Base-by-base conservation (phyloP, 1,140 invertebrate species). In the Drosophila gunungcola region DNA sequence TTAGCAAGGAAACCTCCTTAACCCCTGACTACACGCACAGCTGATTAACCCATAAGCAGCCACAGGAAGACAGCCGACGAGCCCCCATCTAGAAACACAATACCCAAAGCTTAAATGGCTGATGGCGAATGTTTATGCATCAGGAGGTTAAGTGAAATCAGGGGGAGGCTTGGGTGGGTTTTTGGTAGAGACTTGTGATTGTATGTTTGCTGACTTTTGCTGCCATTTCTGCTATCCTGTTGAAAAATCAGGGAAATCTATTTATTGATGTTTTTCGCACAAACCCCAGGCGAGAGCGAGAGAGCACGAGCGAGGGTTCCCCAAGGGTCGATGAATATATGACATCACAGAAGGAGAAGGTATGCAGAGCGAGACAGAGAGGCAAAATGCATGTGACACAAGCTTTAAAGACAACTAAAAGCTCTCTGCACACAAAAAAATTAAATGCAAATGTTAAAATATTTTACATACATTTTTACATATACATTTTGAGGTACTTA, bases 201-300 rank as follows among this genome's bases (percentile, higher is more conserved):
- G 60, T 62, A 36, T 69, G 25, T 45, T 60, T 41, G 34, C 29
- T 43, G 42, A 32, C 32, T 21, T 41, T 13, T 39, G 64, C 38
- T 51, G 49, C 27, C 25, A 7, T 61, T 91, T 61, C 89, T 91
- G 89, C 76, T 86, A 83, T 91, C 89, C 89, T 91, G 89, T 91
- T 91, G 78, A 89, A 91, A 91, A 91, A 91, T 90, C 89, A 91
- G 89, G 89, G 84, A 91, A 91, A 91, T 91, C 89, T 91, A 91
- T 91, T 91, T 91, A 91, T 91, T 86, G 89, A 91, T 83, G 85
- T 91, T 91, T 91, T 91, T 81, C 80, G 67, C 61, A 43, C 56
- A 58, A 25, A 46, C 12, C 38, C 48, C 45, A 6, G 11, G 42
- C 11, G 45, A 5, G 34, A 46, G 73, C 4, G 62, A 75, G n/a